Conservation (phyloP, 2,113 vertebrate species). For the Menura novaehollandiae region DNA sequence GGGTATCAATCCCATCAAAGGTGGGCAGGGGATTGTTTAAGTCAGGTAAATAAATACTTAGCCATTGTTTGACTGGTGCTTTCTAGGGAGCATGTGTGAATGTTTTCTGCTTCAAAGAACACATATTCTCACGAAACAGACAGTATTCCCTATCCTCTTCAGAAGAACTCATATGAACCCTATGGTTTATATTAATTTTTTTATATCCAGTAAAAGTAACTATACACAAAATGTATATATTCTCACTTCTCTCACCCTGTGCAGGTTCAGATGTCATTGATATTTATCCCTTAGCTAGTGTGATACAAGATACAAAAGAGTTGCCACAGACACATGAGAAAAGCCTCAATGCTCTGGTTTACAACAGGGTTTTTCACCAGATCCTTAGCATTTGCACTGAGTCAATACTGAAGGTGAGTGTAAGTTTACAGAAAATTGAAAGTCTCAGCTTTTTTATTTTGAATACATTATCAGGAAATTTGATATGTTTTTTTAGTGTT, state of each 20-base stretch:
- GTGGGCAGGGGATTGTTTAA: neutral
- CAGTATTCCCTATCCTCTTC: neutral
- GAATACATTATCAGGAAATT: neutral
- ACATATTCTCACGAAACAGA: neutral
- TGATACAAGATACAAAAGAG: conserved; percentile 65
- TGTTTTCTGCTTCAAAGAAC: neutral
- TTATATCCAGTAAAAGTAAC: neutral
- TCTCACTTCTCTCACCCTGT: neutral
- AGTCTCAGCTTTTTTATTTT: neutral
- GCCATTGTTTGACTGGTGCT: neutral
- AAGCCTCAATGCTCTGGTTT: conserved; percentile 67
- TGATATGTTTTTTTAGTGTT: neutral
- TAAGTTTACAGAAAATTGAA: neutral
- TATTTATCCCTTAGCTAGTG: conserved; percentile 67
- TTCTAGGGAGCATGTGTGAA: neutral
- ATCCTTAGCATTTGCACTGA: conserved; percentile 73
- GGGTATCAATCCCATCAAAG: neutral
- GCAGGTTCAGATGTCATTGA: conserved; percentile 68
- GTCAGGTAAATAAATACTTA: neutral
- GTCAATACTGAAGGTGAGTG: conserved; percentile 72
- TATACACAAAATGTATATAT: neutral
- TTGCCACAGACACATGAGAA: conserved; percentile 68
- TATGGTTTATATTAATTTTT: neutral
- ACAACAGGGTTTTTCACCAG: conserved; percentile 68
- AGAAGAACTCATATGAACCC: neutral